A percentile compares a stretch with the other conserved stretches of the same genome.
These are phyloP conservation scores for Chitala chitala DNA, from an alignment of 2,113 vertebrate species.

Conservation along the genomic window DNA sequence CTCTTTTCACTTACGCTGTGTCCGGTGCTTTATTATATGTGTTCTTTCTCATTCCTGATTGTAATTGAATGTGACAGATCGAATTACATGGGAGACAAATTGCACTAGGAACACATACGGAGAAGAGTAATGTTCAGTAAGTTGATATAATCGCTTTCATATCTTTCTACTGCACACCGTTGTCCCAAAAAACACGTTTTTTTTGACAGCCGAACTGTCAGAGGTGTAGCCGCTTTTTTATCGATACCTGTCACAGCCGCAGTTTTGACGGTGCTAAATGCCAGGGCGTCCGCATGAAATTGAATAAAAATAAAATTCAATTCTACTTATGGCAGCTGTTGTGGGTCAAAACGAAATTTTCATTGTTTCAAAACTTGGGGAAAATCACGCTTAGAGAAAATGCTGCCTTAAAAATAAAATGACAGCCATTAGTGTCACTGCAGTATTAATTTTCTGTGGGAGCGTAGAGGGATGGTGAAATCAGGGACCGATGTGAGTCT, in stretches of 20 bases:
- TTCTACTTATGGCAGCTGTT: slow-evolving; percentile 8
- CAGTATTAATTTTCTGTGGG: background rate
- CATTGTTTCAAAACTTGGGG: background rate
- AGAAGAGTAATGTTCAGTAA: background rate
- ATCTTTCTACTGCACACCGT: background rate
- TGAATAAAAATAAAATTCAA: background rate
- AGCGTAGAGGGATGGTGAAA: background rate
- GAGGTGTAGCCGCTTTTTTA: background rate
- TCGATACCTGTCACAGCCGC: background rate
- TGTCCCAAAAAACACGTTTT: background rate
- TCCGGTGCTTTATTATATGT: background rate
- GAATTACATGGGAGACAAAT: background rate
- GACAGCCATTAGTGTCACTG: background rate
- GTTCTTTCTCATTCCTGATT: background rate
- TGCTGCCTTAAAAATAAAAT: too few relatives aligned
- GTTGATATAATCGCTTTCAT: background rate
- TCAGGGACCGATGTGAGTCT: background rate
- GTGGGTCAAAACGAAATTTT: background rate
- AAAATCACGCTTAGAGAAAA: background rate
- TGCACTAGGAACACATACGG: background rate
- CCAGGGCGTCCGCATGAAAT: too few relatives aligned
- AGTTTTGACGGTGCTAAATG: background rate
- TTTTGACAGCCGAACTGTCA: background rate
- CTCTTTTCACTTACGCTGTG: background rate
- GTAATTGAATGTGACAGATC: background rate